Evolutionary conservation across 2,113 vertebrate species (phyloP), one percentile per base, ranked within the genome.

Genomic region (Isurus oxyrinchus): DNA sequence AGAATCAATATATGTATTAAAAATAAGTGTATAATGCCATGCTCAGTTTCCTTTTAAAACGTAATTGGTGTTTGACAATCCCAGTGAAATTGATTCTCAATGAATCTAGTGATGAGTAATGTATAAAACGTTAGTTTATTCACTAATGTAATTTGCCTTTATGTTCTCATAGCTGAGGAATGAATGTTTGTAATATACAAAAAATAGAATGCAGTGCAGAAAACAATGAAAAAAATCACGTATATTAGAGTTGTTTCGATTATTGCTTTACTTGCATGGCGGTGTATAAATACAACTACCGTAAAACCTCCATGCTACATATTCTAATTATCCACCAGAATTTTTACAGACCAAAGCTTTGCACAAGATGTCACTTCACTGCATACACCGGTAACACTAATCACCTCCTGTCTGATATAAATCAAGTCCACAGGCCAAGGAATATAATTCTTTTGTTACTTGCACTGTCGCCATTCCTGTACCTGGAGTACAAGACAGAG

Each of bases 61-160:
- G 69, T 95, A 67, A 95, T 95, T 95, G 63, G 93, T 95, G 93
- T 95, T 95, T 95, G 61, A 44, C 93, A 95, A 67, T 94, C 93
- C 93, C 93, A 95, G 93, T 69, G 35, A 95, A 67, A 95, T 95
- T 95, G 93, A 95, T 95, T 95, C 93, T 95, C 93, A 95, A 95
- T 95, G n/a, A 95, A 95, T 95, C 93, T 95, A 44, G 40, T 95
- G 93, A 95, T 67, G 93, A 69, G 61, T 95, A 67, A 95, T 95
- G 61, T 67, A 44, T 67, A 40, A 49, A 44, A 67, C 5, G 16
- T 40, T 67, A 13, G 61, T 49, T 69, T 67, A 95, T 69, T 95
- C 61, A 67, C 63, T 14, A 44, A 67, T 40, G 93, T 69, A 95
- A 49, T 63, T 67, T 67, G 35, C 40, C 49, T 31, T 59, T 91